Evolutionary conservation across 2,888 invertebrate genomes (phyloP).

Genomic region (Drosophila rellima): DNA sequence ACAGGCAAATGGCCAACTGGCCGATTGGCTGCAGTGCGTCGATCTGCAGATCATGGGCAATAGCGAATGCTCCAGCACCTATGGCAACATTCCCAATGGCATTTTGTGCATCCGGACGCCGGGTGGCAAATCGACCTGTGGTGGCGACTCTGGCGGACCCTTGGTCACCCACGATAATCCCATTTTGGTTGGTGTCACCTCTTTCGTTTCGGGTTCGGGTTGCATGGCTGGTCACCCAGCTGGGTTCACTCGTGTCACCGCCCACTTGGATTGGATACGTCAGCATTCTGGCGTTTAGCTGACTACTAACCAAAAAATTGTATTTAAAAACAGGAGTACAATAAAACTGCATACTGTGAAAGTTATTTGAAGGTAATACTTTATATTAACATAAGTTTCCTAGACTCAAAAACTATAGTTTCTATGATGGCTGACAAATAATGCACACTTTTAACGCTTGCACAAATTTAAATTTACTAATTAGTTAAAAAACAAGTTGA

Average conservation of each 20-base stretch:
- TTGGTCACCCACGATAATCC: constrained; percentile 61
- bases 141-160: constrained; percentile 82
- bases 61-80: constrained; percentile 66
- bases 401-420: too few species aligned
- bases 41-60: constrained; percentile 80
- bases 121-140: constrained; percentile 62
- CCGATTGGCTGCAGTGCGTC: constrained; percentile 80
- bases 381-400: too few species aligned
- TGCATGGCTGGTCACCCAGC: constrained; percentile 52
- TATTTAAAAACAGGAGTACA: neutral
- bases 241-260: constrained; percentile 68
- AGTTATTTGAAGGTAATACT: too few species aligned
- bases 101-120: constrained; percentile 65
- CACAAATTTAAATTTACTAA: too few species aligned
- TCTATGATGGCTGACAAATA: too few species aligned
- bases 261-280: constrained; percentile 68
- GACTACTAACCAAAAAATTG: constrained; percentile 43
- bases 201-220: constrained; percentile 46
- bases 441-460: too few species aligned
- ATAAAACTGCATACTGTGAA: neutral
- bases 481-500: too few species aligned
- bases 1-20: constrained; percentile 46
- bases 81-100: constrained; percentile 30
- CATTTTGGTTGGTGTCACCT: constrained; percentile 68
- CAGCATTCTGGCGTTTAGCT: constrained; percentile 53